Evolutionary conservation across 2,888 invertebrate genomes (phyloP), one percentile per base, ranked within the genome.

Genomic region (Eremobia ochroleuca): DNA sequence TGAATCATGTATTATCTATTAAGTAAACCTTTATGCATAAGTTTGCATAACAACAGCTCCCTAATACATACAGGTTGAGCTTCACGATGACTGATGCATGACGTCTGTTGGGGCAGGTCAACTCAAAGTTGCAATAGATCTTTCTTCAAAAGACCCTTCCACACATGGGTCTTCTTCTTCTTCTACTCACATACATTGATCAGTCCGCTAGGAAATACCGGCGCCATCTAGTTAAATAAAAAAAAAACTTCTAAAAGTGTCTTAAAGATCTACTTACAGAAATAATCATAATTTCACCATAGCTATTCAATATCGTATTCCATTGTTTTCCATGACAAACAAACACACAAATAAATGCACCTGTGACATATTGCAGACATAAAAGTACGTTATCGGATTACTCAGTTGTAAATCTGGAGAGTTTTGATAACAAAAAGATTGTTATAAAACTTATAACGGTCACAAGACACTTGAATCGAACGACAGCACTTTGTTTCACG

Each of bases 341-440:
- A 75, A 70, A 70, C 78, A 74, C 52, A 86, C 72, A 25, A 77
- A 52, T 82, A 25, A 77, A 52, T 82, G 83, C 73, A 83, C 74
- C 73, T 62, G 78, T 68, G 4, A 11, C 46, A n/a, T 40, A 62
- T 37, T 28, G 34, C 62, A 73, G 8, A 46, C 34, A 28, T 65
- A n/a, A 15, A 61, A 40, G 18, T 40, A 0, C 49, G 65, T 69
- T 86, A 83, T 82, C 86, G 25, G 67, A 82, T 77, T 64, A 72
- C 15, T 13, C 43, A 71, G 65, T 43, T 58, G 25, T n/a, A 71
- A 86, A 83, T 73, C 70, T 72, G 40, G 52, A 59, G 34, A 78
- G 31, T 61, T 55, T 73, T 70, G 74, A 81, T 62, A 69, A 49
- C 70, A 61, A 37, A 2, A 3, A 64, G 13, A 76, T 71, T 62